Evolutionary conservation across 2,797 vertebrate species (phyloP), one percentile per base, ranked within the genome.

Genomic region (Dendrocincla fuliginosa): DNA sequence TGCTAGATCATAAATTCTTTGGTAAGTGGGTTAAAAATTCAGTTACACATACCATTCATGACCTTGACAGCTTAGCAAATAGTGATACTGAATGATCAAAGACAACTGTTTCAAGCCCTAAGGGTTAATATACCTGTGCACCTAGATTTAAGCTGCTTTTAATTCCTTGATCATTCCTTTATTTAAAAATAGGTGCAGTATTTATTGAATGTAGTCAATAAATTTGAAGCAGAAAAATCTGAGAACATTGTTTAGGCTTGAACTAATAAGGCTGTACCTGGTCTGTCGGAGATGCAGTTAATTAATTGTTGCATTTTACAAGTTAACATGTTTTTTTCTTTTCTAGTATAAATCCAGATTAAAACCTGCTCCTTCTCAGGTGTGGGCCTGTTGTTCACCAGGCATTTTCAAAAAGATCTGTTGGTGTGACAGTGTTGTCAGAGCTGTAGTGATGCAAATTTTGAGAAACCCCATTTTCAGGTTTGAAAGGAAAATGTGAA

Each of bases 11-110:
- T 97, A 93, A 85, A 91, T 81, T 93, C 95, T 95, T 98, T 92
- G 73, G 61, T 96, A 96, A 97, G 91, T 93, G 94, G 92, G 82
- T 96, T 91, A 95, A 96, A 97, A 94, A 97, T 93, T 95, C 84
- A 84, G 86, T 94, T 97, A 89, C 89, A 70, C 74, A 71, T 86
- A 69, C 84, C 67, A 53, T 81, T 78, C 83, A 87, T 96, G 93
- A 92, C 93, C 95, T 96, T 95, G 92, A 95, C 91, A 87, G 80
- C 82, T 95, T 92, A 87, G 82, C 88, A 86, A 92, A 96, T 76
- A 86, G 74, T 81, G 77, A 88, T 78, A 95, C 27, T 74, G 74
- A 77, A 86, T 94, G 95, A 96, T 96, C 96, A 96, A 96, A 90
- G 91, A 87, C 49, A 79, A 89, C 33, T 69, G 37, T 63, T 95